Evolutionary conservation across 2,888 invertebrate genomes (phyloP).

Genomic region (Resseliella maxima): DNA sequence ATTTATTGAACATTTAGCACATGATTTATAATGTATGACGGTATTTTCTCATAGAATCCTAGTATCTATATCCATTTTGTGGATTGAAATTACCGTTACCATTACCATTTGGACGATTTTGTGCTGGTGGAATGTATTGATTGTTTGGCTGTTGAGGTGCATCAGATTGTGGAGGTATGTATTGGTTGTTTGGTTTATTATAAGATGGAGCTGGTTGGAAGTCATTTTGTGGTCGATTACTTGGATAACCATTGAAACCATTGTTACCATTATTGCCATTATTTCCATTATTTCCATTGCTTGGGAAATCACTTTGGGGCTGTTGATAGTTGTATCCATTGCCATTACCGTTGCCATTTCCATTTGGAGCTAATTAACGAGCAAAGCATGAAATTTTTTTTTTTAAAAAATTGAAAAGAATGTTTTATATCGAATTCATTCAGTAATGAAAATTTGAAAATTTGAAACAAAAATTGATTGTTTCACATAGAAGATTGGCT

Average conservation of each 20-base stretch:
- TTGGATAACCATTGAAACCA: conserved; percentile 60
- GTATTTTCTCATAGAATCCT: conserved; percentile 58
- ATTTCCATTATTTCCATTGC: not conserved
- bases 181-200: conserved; percentile 58
- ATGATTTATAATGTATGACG: not conserved
- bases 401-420: not conserved
- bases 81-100: conserved; percentile 66
- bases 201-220: conserved; percentile 59
- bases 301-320: not conserved
- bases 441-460: too few species aligned
- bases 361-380: not conserved
- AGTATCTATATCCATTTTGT: conserved; percentile 69
- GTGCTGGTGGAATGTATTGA: conserved; percentile 60
- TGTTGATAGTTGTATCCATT: not conserved
- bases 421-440: too few species aligned
- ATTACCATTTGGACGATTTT: conserved; percentile 62
- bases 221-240: conserved; percentile 60
- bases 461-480: not conserved
- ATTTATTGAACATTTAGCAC: not conserved
- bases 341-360: conserved; percentile 21
- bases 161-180: conserved; percentile 59
- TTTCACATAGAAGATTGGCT: not conserved
- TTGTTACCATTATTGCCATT: not conserved
- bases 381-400: too few species aligned
- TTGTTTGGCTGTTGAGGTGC: conserved; percentile 57